These are phyloP conservation scores for Melanotaenia boesemani DNA, from an alignment of 2,797 vertebrate genomes.

Conservation along the genomic window DNA sequence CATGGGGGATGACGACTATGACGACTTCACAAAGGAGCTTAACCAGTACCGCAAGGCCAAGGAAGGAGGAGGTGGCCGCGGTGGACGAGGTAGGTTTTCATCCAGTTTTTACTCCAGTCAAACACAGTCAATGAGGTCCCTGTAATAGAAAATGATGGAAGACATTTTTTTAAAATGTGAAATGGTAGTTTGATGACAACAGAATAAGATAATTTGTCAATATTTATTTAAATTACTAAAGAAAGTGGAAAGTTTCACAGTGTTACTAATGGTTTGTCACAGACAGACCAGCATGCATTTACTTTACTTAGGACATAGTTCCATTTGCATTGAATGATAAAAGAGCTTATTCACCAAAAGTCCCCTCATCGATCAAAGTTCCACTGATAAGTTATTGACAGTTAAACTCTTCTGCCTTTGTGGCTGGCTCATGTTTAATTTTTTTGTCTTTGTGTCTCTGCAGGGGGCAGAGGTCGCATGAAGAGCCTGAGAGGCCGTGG, in stretches of 20 bases:
- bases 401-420: background rate
- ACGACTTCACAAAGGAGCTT: constrained; percentile 94
- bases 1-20: constrained; percentile 90
- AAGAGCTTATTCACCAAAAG: no score
- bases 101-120: background rate
- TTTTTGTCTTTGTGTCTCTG: background rate
- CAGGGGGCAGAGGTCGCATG: constrained; percentile 89
- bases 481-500: constrained; percentile 88
- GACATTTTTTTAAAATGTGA: no score
- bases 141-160: no score
- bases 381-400: background rate
- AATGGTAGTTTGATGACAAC: no score
- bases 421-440: background rate
- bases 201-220: no score
- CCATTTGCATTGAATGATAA: no score
- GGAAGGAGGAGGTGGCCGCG: constrained; percentile 84
- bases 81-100: constrained; percentile 81
- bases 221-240: no score
- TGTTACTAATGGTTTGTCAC: no score
- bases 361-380: constrained; percentile 28
- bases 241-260: no score
- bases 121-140: background rate
- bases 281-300: no score
- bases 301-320: no score
- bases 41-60: constrained; percentile 94